These are phyloP conservation scores for Acanthochromis polyacanthus DNA, from an alignment of 2,113 vertebrate species.

Conservation along the genomic window DNA sequence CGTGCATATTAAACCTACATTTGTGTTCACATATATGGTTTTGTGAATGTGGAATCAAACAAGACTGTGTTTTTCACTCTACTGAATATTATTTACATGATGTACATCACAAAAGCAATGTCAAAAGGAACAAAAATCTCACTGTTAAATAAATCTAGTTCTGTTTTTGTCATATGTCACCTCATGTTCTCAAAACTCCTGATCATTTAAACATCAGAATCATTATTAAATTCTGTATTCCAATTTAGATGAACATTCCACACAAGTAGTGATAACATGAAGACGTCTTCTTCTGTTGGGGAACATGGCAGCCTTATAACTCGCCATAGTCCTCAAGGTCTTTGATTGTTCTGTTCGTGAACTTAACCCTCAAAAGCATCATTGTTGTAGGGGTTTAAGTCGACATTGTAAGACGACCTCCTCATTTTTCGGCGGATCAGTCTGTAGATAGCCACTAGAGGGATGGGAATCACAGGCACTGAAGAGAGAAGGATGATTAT, in stretches of 20 bases:
- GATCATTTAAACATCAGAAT: not conserved
- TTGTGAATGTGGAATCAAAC: not conserved
- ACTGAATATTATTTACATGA: not conserved
- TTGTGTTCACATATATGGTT: not conserved
- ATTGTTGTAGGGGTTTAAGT: conserved; percentile 66
- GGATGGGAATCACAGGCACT: conserved; percentile 84
- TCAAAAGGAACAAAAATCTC: not conserved
- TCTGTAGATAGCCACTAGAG: conserved; percentile 81
- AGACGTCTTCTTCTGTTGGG: not conserved
- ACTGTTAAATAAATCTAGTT: conserved; percentile 24
- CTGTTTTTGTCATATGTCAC: not conserved
- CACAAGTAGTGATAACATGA: not conserved
- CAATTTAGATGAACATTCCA: no score
- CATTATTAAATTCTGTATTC: no score
- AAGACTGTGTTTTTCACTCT: not conserved
- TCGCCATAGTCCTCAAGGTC: conserved; percentile 3
- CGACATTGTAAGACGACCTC: rapidly evolving
- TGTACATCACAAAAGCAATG: no score
- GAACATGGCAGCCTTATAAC: not conserved
- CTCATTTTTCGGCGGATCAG: conserved; percentile 32
- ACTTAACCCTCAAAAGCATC: conserved; percentile 50
- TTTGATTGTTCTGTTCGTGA: not conserved
- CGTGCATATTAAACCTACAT: not conserved
- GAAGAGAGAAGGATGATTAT: conserved; percentile 83
- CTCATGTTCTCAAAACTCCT: not conserved